Conservation (phyloP, 2,888 invertebrate genomes). For the Phytoseiulus persimilis region DNA sequence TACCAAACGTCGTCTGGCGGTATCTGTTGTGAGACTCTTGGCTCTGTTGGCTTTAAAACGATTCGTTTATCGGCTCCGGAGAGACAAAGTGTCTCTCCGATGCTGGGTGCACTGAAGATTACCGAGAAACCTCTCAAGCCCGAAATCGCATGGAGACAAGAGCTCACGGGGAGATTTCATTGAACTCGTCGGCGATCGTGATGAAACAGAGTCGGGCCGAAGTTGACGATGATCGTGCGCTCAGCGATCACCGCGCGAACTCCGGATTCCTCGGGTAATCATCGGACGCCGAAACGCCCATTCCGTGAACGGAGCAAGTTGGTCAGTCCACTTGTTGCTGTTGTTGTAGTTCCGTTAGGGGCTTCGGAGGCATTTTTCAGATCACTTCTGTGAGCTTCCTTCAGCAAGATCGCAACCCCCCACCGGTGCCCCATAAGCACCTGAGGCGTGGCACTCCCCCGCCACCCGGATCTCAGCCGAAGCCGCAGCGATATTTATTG, state of each 20-base stretch:
- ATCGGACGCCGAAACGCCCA: background rate
- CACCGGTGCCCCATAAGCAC: background rate
- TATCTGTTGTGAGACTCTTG: too few relatives aligned
- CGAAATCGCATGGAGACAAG: too few relatives aligned
- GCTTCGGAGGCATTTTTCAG: background rate
- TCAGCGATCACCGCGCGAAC: background rate
- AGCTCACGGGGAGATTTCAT: too few relatives aligned
- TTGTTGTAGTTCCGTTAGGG: background rate
- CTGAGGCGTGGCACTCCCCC: slow-evolving; percentile 5
- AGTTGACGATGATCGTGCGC: background rate
- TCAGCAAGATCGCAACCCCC: background rate
- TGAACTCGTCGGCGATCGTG: background rate
- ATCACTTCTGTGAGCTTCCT: background rate
- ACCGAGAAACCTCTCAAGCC: too few relatives aligned
- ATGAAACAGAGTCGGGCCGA: background rate
- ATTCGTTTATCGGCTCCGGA: too few relatives aligned
- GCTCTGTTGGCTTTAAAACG: too few relatives aligned
- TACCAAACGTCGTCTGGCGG: too few relatives aligned
- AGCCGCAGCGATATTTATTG: background rate
- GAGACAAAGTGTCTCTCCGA: too few relatives aligned
- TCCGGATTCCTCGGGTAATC: background rate
- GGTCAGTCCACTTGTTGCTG: background rate
- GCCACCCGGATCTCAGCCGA: background rate
- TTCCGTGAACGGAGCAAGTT: background rate
- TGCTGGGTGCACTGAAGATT: too few relatives aligned